These are phyloP conservation scores for Dicyrtomina minuta DNA, from an alignment of 2,888 invertebrate genomes.

Conservation along the genomic window DNA sequence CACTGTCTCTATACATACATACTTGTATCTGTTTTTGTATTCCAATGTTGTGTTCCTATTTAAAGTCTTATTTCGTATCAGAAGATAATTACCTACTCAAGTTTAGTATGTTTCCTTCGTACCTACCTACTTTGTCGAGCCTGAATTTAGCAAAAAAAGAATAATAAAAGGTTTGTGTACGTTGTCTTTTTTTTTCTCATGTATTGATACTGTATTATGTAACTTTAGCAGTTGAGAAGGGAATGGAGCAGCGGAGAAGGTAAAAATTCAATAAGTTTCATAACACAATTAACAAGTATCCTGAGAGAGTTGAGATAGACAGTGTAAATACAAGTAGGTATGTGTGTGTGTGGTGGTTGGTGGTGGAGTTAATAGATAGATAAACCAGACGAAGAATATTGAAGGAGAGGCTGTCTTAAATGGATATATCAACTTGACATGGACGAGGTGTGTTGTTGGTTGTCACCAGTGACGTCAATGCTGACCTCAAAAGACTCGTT, in stretches of 20 bases:
- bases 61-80: too few relatives aligned
- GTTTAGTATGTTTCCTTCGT: background rate
- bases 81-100: background rate
- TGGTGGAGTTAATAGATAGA: background rate
- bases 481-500: constrained; percentile 35
- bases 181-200: background rate
- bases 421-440: constrained; percentile 24
- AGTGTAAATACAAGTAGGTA: background rate
- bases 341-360: constrained; percentile 4
- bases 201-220: too few relatives aligned
- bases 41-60: too few relatives aligned
- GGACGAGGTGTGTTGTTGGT: constrained; percentile 23
- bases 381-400: constrained; percentile 19
- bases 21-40: too few relatives aligned
- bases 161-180: constrained; percentile 2
- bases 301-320: constrained; percentile 2
- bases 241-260: too few relatives aligned
- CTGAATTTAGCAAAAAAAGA: background rate
- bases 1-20: too few relatives aligned
- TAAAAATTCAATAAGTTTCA: constrained; percentile 12
- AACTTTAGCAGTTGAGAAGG: too few relatives aligned
- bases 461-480: constrained; percentile 35
- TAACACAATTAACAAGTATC: constrained; percentile 12
- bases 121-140: background rate
- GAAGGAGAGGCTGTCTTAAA: constrained; percentile 25